These are phyloP conservation scores for Riptortus pedestris DNA, from an alignment of 1,140 invertebrate species.

Conservation along the genomic window DNA sequence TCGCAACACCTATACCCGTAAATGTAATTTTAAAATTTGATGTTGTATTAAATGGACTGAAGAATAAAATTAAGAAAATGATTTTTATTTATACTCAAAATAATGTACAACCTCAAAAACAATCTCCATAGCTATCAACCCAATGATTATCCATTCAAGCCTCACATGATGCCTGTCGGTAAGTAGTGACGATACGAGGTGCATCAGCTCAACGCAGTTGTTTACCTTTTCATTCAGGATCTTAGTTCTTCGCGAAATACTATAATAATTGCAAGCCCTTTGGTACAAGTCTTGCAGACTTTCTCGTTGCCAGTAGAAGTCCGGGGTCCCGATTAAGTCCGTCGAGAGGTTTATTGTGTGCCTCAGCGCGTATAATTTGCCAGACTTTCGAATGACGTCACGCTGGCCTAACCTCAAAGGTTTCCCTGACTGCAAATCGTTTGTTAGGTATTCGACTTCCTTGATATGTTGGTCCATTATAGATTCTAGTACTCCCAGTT, in stretches of 20 bases:
- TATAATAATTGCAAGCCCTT: conserved; percentile 70
- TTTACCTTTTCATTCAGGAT: conserved; percentile 91
- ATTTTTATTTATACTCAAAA: neutral
- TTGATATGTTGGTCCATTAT: conserved; percentile 71
- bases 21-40: no score
- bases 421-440: conserved; percentile 56
- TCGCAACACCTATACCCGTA: no score
- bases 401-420: conserved; percentile 54
- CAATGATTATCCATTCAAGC: conserved; percentile 93
- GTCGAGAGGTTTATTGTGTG: conserved; percentile 87
- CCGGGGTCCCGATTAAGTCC: conserved; percentile 84
- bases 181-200: conserved; percentile 74
- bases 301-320: conserved; percentile 95
- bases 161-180: conserved; percentile 82
- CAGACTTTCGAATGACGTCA: conserved; percentile 76
- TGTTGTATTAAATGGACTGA: no score
- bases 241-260: conserved; percentile 71
- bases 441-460: conserved; percentile 67
- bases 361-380: conserved; percentile 77
- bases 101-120: conserved; percentile 52
- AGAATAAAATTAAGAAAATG: no score
- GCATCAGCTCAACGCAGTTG: conserved; percentile 82
- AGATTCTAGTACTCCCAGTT: conserved; percentile 85
- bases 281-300: conserved; percentile 72
- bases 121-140: conserved; percentile 89